Conservation (phyloP, 2,888 invertebrate species). For the Epinotia ramella region DNA sequence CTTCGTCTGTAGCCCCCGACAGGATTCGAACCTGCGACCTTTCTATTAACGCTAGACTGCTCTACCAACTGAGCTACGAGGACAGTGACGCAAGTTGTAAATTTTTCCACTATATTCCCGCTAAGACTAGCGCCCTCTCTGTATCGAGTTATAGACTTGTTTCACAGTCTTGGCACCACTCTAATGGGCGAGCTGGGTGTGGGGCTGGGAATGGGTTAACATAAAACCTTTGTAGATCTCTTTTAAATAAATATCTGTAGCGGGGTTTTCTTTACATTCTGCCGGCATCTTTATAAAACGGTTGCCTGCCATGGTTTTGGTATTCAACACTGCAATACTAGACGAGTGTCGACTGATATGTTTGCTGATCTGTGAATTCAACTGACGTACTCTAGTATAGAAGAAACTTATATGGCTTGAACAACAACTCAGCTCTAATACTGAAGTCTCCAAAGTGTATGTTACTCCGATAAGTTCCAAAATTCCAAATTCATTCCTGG, state of each 20-base stretch:
- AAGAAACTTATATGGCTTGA: conserved; percentile 62
- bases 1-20: too few species aligned
- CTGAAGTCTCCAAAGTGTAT: conserved; percentile 54
- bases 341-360: conserved; percentile 52
- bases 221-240: conserved; percentile 53
- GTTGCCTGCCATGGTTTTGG: conserved; percentile 34
- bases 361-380: conserved; percentile 65
- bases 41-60: too few species aligned
- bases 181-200: too few species aligned
- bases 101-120: too few species aligned
- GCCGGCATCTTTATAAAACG: conserved; percentile 55
- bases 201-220: too few species aligned
- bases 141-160: too few species aligned
- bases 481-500: conserved; percentile 23
- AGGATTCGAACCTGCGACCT: too few species aligned
- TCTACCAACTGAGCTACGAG: too few species aligned
- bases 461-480: conserved; percentile 40
- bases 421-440: conserved; percentile 60
- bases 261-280: conserved; percentile 56
- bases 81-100: too few species aligned
- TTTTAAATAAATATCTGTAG: conserved; percentile 53
- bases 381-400: conserved; percentile 58
- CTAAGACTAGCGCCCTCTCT: too few species aligned
- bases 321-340: conserved; percentile 11
- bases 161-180: too few species aligned